Evolutionary conservation across 2,797 vertebrate species (phyloP).

Genomic region (Pagetopsis macropterus): DNA sequence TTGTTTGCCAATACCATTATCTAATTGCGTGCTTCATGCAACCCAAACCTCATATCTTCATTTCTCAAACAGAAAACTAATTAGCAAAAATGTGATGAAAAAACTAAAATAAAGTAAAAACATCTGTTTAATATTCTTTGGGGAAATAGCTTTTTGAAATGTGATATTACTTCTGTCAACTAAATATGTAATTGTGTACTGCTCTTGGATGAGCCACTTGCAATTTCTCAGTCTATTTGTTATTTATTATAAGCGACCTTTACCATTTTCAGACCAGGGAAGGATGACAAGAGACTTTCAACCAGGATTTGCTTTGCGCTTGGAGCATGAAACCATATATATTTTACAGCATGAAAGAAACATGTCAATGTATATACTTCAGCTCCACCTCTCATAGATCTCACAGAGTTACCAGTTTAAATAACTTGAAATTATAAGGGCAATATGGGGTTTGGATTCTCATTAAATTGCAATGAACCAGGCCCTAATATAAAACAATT

Average conservation of each 20-base stretch:
- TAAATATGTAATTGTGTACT: conserved; percentile 16
- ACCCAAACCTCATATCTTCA: background rate
- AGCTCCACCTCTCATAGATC: conserved; percentile 18
- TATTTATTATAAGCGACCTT: conserved; percentile 26
- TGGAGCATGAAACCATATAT: background rate
- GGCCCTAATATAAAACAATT: conserved; percentile 1
- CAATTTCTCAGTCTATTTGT: conserved; percentile 1
- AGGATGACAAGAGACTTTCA: background rate
- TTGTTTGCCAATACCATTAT: background rate
- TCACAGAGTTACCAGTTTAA: background rate
- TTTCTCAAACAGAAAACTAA: background rate
- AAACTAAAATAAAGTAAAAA: conserved; percentile 1
- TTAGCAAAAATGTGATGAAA: background rate
- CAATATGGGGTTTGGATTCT: conserved; percentile 11
- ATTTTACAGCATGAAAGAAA: conserved; percentile 14
- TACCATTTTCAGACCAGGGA: background rate
- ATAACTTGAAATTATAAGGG: conserved; percentile 13
- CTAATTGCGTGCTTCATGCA: background rate
- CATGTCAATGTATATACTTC: background rate
- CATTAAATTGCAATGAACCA: conserved; percentile 21
- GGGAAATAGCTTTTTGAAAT: conserved; percentile 12
- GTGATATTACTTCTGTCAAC: conserved; percentile 18
- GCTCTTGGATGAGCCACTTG: background rate
- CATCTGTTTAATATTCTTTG: background rate
- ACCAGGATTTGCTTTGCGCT: background rate